A percentile compares a stretch with the other conserved stretches of the same genome.
phyloP scores from a whole-genome alignment of 2,888 invertebrate species.

The Pristionchus maxplancki region DNA sequence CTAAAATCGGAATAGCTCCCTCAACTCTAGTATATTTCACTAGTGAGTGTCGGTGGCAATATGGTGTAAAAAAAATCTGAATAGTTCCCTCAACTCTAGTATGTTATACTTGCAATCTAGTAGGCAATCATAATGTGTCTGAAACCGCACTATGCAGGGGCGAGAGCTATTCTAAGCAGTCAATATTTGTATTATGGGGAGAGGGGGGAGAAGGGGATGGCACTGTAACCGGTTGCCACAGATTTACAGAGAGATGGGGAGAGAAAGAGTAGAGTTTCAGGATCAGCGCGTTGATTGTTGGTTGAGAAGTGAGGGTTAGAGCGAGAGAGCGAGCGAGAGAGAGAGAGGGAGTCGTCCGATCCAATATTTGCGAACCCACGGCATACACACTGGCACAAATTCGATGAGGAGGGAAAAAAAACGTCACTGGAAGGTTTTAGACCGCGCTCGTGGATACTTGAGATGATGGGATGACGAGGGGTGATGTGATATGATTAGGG shows the following conservation, averaged over 20 bases:
- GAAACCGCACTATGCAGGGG: neutral
- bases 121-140: neutral
- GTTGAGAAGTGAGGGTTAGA: slow-evolving; percentile 36
- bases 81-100: neutral
- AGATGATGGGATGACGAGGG: neutral
- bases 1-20: neutral
- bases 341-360: neutral
- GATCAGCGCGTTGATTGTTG: slow-evolving; percentile 18
- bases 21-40: neutral
- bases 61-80: neutral
- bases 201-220: neutral
- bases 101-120: neutral
- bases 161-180: slow-evolving; percentile 8
- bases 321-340: slow-evolving; percentile 24
- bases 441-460: neutral
- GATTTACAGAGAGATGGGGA: neutral
- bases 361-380: slow-evolving; percentile 13
- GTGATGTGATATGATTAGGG: neutral
- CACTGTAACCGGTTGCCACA: slow-evolving; percentile 18
- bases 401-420: neutral
- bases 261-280: slow-evolving; percentile 25
- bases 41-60: no score
- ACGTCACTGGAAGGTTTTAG: slow-evolving; percentile 26
- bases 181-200: slow-evolving; percentile 36
- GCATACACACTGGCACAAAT: slow-evolving; percentile 3